Evolutionary conservation across 1,140 invertebrate species (phyloP).

Genomic region (Triops cancriformis): DNA sequence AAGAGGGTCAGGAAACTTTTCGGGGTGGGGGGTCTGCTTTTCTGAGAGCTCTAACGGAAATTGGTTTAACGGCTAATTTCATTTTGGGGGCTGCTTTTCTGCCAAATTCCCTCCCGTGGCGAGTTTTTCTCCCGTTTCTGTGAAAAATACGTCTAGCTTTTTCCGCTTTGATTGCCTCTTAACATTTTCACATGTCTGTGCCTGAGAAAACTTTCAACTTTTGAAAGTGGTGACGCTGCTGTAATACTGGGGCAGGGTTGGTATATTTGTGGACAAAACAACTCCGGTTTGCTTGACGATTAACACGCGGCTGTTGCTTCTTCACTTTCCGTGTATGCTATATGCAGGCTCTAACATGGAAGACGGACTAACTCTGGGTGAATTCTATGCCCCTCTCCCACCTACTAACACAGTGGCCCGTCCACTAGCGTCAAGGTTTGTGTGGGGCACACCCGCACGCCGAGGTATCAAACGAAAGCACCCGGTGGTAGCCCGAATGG

Average conservation of each 20-base stretch:
- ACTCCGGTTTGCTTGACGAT: not conserved
- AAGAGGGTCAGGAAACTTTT: too few relatives aligned
- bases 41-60: too few relatives aligned
- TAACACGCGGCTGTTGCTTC: conserved; percentile 3
- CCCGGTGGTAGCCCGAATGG: conserved; percentile 2
- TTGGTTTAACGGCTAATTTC: too few relatives aligned
- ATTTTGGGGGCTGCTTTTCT: too few relatives aligned
- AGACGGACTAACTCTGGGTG: not conserved
- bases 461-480: conserved; percentile 4
- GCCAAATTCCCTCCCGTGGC: too few relatives aligned
- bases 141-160: too few relatives aligned
- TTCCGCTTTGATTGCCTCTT: too few relatives aligned
- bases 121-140: too few relatives aligned
- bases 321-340: conserved; percentile 10
- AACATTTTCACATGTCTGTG: too few relatives aligned
- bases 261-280: not conserved
- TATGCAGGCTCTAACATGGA: not conserved
- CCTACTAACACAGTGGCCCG: not conserved
- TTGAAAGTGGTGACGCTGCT: not conserved
- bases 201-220: not conserved
- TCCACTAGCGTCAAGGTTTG: not conserved
- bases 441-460: not conserved
- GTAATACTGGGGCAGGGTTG: not conserved
- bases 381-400: not conserved
- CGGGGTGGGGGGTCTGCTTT: too few relatives aligned